Base-by-base conservation (phyloP, 2,113 vertebrate species). In the Neodon shergylaensis region DNA sequence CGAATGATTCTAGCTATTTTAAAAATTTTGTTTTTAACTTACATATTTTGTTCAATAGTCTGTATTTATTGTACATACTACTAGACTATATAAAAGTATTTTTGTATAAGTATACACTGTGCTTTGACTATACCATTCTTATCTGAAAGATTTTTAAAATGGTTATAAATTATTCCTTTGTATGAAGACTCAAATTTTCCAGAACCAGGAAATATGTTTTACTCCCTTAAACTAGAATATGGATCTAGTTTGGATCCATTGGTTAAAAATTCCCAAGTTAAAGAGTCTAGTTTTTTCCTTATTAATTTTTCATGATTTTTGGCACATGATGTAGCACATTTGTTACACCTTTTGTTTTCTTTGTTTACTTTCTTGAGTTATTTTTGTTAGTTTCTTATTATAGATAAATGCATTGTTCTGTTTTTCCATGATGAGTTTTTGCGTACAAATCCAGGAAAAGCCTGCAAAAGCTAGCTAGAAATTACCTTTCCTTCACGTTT, bases 111-210 rank as follows among this genome's bases (percentile, higher is more conserved):
- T 63, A 83, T 83, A 9, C 7, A 31, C 81, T 63, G n/a, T 44
- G 31, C 63, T 33, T 85, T 66, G 39, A 44, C 44, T 44, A 44
- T 44, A 44, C 44, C 19, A 36, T 44, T 39, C 19, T 3, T 36
- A 39, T 49, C 31, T 90, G 54, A 90, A 66, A 63, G 24, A 92
- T 36, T 92, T 52, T 93, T 81, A 44, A 65, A 96, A 84, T 7
- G 3, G 21, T 68, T 88, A 42, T 31, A 70, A 92, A 42, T 21
- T 47, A 89, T 76, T 89, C 26, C 36, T 68, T 84, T 78, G 9
- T 31, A n/a, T 70, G 24, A 26, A 90, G 42, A 13, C 49, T 94
- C n/a, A 47, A 91, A 88, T 22, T 92, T 78, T 49, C 61, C 21
- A 88, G 12, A 1, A 3, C 61, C 58, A 88, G 42, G 26, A 84